phyloP scores from a whole-genome alignment of 2,888 invertebrate species.

The Cheilosia vulpina region DNA sequence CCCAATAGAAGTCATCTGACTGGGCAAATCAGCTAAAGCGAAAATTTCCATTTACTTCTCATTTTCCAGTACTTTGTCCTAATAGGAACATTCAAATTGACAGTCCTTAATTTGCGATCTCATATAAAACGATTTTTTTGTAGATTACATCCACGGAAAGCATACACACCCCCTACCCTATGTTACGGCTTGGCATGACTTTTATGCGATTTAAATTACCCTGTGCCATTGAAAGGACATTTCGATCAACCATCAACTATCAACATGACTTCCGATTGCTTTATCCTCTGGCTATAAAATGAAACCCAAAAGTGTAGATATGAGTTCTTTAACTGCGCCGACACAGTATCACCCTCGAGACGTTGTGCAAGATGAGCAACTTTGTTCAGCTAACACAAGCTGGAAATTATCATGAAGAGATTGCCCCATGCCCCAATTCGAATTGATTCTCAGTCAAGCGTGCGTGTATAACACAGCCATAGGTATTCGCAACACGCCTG shows the following conservation, averaged over 20 bases:
- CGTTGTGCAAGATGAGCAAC: conserved; percentile 16
- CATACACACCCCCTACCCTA: neutral
- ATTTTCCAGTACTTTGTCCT: too few species aligned
- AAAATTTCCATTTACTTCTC: too few species aligned
- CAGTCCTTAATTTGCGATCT: neutral
- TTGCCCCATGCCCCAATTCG: neutral
- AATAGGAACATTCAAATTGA: too few species aligned
- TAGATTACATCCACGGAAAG: neutral
- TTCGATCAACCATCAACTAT: conserved; percentile 52
- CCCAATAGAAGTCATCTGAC: too few species aligned
- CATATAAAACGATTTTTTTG: conserved; percentile 29
- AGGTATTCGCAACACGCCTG: neutral
- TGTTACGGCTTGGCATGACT: conserved; percentile 9
- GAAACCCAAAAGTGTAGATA: neutral
- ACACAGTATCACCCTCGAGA: conserved; percentile 34
- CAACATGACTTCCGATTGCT: conserved; percentile 29
- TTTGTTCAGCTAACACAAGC: conserved; percentile 27
- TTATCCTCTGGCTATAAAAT: conserved; percentile 33
- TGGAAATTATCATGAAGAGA: conserved; percentile 40
- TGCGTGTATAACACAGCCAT: neutral
- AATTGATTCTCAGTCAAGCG: neutral
- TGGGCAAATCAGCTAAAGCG: too few species aligned
- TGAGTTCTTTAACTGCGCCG: conserved; percentile 3
- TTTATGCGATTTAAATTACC: conserved; percentile 54
- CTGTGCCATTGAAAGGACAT: conserved; percentile 45